Evolutionary conservation across 2,888 invertebrate genomes (phyloP).

Genomic region (Aromia moschata): DNA sequence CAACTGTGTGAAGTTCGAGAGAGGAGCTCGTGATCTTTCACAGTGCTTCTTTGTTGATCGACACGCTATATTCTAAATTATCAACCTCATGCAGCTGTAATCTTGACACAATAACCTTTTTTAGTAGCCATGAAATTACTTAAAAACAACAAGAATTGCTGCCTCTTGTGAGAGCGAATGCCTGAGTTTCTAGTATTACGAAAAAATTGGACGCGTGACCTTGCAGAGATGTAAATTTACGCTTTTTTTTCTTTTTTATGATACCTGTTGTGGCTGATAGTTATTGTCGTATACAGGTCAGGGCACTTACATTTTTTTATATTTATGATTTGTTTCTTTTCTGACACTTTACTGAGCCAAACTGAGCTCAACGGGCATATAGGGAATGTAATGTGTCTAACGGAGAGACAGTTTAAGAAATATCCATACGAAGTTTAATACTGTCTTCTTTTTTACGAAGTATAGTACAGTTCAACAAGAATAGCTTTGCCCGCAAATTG

Average conservation of each 20-base stretch:
- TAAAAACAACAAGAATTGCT: constrained; percentile 38
- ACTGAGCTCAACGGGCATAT: too few relatives aligned
- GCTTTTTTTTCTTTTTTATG: constrained; percentile 3
- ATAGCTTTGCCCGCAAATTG: too few relatives aligned
- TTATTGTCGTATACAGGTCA: constrained; percentile 1
- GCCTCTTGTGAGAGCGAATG: constrained; percentile 30
- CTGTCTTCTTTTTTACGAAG: too few relatives aligned
- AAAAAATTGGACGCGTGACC: neutral
- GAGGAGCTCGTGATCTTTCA: constrained; percentile 25
- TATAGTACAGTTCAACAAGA: too few relatives aligned
- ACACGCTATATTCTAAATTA: constrained; percentile 42
- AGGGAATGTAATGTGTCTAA: too few relatives aligned
- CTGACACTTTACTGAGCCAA: too few relatives aligned
- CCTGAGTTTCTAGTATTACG: constrained; percentile 21
- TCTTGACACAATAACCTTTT: constrained; percentile 47
- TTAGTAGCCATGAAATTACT: constrained; percentile 46
- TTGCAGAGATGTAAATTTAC: constrained; percentile 10
- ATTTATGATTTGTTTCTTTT: too few relatives aligned
- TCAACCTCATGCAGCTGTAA: constrained; percentile 43
- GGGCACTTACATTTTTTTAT: too few relatives aligned
- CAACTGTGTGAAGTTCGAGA: constrained; percentile 31
- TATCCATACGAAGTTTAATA: too few relatives aligned
- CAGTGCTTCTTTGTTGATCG: constrained; percentile 31
- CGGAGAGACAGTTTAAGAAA: too few relatives aligned
- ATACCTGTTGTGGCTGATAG: constrained; percentile 1